Evolutionary conservation across 2,888 invertebrate species (phyloP), one percentile per base, ranked within the genome.

Genomic region (Phaedon cochleariae): DNA sequence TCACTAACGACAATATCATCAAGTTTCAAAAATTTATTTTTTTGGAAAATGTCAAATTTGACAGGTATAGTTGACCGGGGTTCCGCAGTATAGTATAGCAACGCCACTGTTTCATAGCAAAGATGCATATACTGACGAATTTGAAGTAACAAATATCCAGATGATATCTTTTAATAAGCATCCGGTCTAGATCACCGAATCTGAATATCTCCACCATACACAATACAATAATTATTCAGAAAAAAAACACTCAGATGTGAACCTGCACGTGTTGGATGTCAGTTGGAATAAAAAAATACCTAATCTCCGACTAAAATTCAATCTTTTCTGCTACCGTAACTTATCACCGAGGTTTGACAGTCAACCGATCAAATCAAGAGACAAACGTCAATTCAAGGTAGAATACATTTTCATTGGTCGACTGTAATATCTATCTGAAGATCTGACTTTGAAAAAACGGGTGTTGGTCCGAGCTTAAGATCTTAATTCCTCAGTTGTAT

Each of bases 281-380:
- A 65, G 46, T 51, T 34, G 15, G 26, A 49, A 55, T 17, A 46
- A 61, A 61, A 61, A 57, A 55, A 58, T 34, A 49, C 31, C 29
- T 65, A 57, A 65, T 58, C 58, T 58, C 18, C 22, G 64, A 69
- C 41, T 63, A 55, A 68, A 68, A 58, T 59, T 49, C 57, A 68
- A 67, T 67, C 65, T 59, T 69, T 69, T 62, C 53, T 60, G 70
- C 71, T 71, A 71, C 71, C 65, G 71, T 67, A 63, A 61, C 54
- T 65, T 65, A 63, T 58, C 55, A 57, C 45, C 37, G 31, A 48
- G 61, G 52, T 58, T 57, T 41, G 65, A 65, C 65, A 65, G 65
- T 51, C 17, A 61, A 61, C 65, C 65, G 51, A 5, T 29, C 29
- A 2, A 53, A 61, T 17, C 9, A 18, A 15, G 20, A 4, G 7